Conservation (phyloP, 2,888 invertebrate genomes). For the Colletes collaris region DNA sequence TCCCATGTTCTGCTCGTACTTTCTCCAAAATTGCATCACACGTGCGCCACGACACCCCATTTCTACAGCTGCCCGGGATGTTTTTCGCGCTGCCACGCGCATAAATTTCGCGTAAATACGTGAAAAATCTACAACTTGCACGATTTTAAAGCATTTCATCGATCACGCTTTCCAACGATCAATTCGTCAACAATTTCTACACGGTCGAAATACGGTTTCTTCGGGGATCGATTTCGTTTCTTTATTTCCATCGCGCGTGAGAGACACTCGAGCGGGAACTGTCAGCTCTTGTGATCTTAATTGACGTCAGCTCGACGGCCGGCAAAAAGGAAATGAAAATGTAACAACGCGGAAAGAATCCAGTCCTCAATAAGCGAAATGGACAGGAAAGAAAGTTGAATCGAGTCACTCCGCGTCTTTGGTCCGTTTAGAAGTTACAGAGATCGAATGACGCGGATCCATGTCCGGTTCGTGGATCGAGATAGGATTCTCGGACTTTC, state of each 20-base stretch:
- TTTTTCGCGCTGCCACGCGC: conserved; percentile 19
- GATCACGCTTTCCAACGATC: neutral
- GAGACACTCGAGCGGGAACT: conserved; percentile 28
- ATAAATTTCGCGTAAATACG: conserved; percentile 18
- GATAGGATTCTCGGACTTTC: conserved; percentile 10
- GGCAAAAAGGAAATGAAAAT: conserved; percentile 39
- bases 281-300: conserved; percentile 29
- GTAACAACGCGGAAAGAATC: conserved; percentile 47
- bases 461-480: conserved; percentile 15
- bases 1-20: conserved; percentile 51
- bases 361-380: conserved; percentile 46
- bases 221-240: conserved; percentile 5
- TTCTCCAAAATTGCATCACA: conserved; percentile 68
- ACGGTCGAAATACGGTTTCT: conserved; percentile 5
- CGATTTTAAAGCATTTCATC: no score
- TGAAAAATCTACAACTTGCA: no score
- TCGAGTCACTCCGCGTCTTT: conserved; percentile 11
- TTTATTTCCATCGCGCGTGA: conserved; percentile 16
- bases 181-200: neutral
- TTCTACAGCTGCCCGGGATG: conserved; percentile 37
- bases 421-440: conserved; percentile 23
- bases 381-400: conserved; percentile 58
- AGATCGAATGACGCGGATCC: conserved; percentile 15
- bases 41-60: conserved; percentile 50
- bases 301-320: conserved; percentile 21